Evolutionary conservation across 2,797 vertebrate species (phyloP).

Genomic region (Cyprinella venusta): DNA sequence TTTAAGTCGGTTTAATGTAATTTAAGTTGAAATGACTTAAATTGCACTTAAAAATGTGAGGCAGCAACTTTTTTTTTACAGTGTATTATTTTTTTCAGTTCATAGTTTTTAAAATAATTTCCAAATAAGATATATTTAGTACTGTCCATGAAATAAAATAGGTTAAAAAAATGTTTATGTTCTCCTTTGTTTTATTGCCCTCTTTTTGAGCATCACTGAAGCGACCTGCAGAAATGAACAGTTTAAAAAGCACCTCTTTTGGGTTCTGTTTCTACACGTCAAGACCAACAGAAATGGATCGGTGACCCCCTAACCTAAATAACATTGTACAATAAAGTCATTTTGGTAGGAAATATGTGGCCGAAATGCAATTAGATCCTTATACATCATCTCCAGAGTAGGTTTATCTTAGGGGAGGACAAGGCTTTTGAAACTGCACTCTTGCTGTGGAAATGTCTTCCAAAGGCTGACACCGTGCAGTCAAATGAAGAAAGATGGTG

Average conservation of each 20-base stretch:
- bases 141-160: not conserved
- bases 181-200: not conserved
- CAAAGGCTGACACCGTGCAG: conserved; percentile 65
- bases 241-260: conserved; percentile 1
- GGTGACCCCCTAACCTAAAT: conserved; percentile 50
- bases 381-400: conserved; percentile 68
- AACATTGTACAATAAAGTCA: conserved; percentile 53
- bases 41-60: too few species aligned
- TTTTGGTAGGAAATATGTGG: conserved; percentile 49
- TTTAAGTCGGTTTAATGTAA: too few species aligned
- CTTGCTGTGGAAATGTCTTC: conserved; percentile 64
- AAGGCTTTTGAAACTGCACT: conserved; percentile 62
- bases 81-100: too few species aligned
- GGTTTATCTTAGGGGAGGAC: conserved; percentile 69
- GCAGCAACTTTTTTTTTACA: too few species aligned
- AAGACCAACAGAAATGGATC: conserved; percentile 29
- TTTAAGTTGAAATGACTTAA: too few species aligned
- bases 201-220: not conserved
- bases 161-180: too few species aligned
- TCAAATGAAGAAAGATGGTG: conserved; percentile 70
- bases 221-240: not conserved
- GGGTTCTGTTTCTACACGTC: conserved; percentile 10
- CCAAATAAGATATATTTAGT: not conserved
- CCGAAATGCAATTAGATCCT: conserved; percentile 64
- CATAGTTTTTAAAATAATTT: not conserved